Conservation (phyloP, 53 echinoderm and acorn worm species). For the Apostichopus leukothele region DNA sequence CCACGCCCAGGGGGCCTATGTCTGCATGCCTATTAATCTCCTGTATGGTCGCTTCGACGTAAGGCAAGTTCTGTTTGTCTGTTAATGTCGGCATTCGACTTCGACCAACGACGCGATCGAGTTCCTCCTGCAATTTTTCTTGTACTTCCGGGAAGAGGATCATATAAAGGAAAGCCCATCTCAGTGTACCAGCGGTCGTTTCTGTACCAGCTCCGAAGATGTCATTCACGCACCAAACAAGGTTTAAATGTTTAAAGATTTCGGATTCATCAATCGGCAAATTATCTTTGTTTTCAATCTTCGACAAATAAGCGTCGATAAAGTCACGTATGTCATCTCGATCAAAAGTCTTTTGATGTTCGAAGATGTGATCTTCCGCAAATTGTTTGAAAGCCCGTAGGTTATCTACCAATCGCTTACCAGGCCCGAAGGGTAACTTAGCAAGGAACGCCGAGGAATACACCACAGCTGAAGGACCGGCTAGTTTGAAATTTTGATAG, state of each 20-base stretch:
- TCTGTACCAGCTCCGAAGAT: conserved; percentile 66
- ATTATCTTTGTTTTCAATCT: conserved; percentile 19
- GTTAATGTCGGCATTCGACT: conserved; percentile 29
- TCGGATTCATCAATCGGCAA: background rate
- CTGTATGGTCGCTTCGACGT: conserved; percentile 36
- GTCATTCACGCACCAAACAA: conserved; percentile 54
- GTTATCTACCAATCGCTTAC: conserved; percentile 49
- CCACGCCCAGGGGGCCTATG: conserved; percentile 40
- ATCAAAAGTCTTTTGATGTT: conserved; percentile 48
- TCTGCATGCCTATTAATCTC: conserved; percentile 43
- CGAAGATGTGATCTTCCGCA: conserved; percentile 47
- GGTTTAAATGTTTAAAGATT: conserved; percentile 50
- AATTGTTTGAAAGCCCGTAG: conserved; percentile 30
- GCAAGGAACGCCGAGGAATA: conserved; percentile 46
- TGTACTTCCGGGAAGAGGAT: conserved; percentile 54
- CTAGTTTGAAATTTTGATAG: conserved; percentile 57
- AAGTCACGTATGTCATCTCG: conserved; percentile 56
- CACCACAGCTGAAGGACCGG: conserved; percentile 52
- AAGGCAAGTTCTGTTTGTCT: conserved; percentile 11
- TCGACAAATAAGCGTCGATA: conserved; percentile 59
- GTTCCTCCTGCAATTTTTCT: conserved; percentile 32
- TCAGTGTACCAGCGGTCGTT: conserved; percentile 63
- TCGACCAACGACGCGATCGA: conserved; percentile 45
- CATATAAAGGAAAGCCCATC: conserved; percentile 65
- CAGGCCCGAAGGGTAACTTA: conserved; percentile 48